A percentile compares a stretch with the other conserved stretches of the same genome.
These are phyloP conservation scores for Disparrhopalites patrizii DNA, from an alignment of 2,888 invertebrate species.

Conservation along the genomic window DNA sequence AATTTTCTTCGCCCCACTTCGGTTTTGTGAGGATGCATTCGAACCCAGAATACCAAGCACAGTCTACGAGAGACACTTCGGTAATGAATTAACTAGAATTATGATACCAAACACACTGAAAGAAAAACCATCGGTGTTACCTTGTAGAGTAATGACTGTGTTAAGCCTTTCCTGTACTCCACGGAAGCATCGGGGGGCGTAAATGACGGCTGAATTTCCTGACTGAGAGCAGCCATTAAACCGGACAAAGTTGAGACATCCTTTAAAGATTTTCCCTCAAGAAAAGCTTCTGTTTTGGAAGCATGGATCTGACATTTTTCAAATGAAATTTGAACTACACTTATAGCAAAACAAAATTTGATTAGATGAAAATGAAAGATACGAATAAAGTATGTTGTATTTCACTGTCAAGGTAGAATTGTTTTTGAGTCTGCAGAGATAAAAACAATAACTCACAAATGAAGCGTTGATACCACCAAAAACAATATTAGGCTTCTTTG, in stretches of 20 bases:
- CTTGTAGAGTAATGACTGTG: conserved; percentile 75
- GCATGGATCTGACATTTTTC: conserved; percentile 33
- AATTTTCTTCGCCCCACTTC: conserved; percentile 60
- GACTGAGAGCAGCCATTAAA: conserved; percentile 56
- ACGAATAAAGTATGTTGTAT: too few species aligned
- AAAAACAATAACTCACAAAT: conserved; percentile 39
- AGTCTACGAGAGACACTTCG: too few species aligned
- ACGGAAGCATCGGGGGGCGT: conserved; percentile 66
- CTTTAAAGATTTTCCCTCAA: neutral
- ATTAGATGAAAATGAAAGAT: too few species aligned
- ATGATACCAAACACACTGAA: too few species aligned
- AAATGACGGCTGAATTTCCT: conserved; percentile 63
- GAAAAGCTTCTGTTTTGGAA: neutral
- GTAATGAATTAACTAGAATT: too few species aligned
- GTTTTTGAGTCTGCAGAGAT: too few species aligned
- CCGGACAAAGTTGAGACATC: conserved; percentile 52
- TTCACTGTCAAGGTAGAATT: too few species aligned
- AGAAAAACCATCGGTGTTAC: too few species aligned
- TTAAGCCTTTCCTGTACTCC: conserved; percentile 65
- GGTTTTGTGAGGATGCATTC: neutral
- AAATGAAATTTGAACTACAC: conserved; percentile 50
- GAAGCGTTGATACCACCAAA: conserved; percentile 51
- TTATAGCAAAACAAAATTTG: too few species aligned
- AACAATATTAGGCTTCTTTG: conserved; percentile 50
- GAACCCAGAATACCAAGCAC: neutral